These are phyloP conservation scores for Stomatorhinus walkeri DNA, from an alignment of 2,797 vertebrate species.

Conservation along the genomic window DNA sequence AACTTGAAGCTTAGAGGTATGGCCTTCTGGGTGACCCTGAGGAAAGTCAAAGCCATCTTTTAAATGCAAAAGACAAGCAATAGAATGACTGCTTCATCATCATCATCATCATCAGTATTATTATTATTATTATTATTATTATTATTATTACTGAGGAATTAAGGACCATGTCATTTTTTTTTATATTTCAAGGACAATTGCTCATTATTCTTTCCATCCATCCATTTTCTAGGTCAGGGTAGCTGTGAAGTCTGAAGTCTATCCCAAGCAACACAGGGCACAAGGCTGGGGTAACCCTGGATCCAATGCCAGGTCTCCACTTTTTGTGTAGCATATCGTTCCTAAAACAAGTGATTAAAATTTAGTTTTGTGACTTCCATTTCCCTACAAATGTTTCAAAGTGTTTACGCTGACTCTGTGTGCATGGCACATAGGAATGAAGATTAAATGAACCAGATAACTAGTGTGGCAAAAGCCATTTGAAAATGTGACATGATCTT, in stretches of 20 bases:
- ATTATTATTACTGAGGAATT: constrained; percentile 8
- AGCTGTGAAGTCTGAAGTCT: neutral
- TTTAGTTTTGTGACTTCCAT: neutral
- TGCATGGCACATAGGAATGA: neutral
- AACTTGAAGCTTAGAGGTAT: constrained; percentile 13
- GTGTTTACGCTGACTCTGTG: neutral
- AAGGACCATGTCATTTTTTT: constrained; percentile 23
- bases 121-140: neutral
- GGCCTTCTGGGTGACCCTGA: neutral
- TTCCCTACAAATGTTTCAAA: neutral
- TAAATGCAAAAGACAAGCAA: neutral
- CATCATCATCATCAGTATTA: neutral
- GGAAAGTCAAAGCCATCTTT: neutral
- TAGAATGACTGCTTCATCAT: neutral
- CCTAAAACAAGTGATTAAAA: constrained; percentile 11
- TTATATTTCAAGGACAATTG: constrained; percentile 10
- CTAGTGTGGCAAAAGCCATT: neutral
- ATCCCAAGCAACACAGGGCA: neutral
- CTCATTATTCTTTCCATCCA: neutral
- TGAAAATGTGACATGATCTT: constrained; percentile 23
- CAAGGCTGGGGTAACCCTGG: neutral
- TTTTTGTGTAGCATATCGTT: constrained; percentile 37
- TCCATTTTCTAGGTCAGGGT: neutral
- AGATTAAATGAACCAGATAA: neutral
- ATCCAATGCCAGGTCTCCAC: neutral